A percentile compares a stretch with the other conserved stretches of the same genome.
phyloP scores from a whole-genome alignment of 1,140 invertebrate genomes.

The Lepidurus apus region DNA sequence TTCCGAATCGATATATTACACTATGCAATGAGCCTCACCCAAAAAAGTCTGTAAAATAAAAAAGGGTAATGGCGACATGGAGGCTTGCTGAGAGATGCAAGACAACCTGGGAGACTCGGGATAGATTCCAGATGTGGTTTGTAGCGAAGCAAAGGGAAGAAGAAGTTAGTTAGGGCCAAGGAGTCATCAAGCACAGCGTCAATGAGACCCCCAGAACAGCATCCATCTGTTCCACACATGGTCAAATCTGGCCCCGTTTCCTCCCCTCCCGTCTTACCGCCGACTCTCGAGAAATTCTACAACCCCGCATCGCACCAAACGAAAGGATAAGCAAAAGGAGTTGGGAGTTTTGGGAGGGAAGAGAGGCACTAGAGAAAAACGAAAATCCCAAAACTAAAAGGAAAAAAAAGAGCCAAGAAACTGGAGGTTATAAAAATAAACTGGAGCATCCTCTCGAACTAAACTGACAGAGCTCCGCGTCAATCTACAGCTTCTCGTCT shows the following conservation, averaged over 20 bases:
- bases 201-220: conserved; percentile 11
- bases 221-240: conserved; percentile 21
- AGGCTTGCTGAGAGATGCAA: neutral
- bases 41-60: too few relatives aligned
- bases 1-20: too few relatives aligned
- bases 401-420: conserved; percentile 12
- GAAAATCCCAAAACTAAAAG: neutral
- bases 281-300: conserved; percentile 3
- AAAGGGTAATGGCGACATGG: neutral
- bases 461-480: neutral
- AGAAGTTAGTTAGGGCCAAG: neutral
- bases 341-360: neutral
- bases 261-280: neutral
- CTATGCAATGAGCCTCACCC: too few relatives aligned
- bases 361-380: neutral
- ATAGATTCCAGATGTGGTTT: conserved; percentile 7
- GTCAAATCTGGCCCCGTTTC: neutral
- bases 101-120: neutral
- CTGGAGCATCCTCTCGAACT: neutral
- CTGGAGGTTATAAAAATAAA: conserved; percentile 8
- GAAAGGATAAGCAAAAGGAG: neutral
- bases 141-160: neutral
- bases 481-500: conserved; percentile 1
- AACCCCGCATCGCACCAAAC: neutral
- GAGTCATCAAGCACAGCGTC: conserved; percentile 13